Evolutionary conservation across 2,113 vertebrate genomes (phyloP), one percentile per base, ranked within the genome.

Genomic region (Thunnus thynnus): DNA sequence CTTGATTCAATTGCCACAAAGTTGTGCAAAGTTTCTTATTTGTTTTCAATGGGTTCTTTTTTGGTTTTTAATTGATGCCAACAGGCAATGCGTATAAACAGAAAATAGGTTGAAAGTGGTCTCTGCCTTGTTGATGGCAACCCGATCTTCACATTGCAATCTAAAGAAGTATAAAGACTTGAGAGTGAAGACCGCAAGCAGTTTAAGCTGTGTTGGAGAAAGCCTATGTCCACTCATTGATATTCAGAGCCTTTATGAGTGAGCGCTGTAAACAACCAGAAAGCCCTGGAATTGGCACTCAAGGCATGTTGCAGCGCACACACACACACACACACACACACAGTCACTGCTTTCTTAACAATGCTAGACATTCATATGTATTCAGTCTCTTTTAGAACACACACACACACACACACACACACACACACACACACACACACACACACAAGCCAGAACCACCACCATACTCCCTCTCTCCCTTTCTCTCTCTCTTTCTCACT

Each of bases 211-310:
- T 78, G 68, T n/a, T 80, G 52, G 36, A 73, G 46, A 81, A 70
- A 85, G 44, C 41, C 73, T 47, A 46, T 82, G 76, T 86, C 73
- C 70, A 80, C 88, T 93, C 87, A 92, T 94, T 94, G 85, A 89
- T 91, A 93, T 93, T 93, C 92, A 72, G 71, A 81, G 76, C 72
- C 76, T 84, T 64, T 74, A 16, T 87, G 85, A 87, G 66, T 88
- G 88, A 89, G 80, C 83, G 80, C 88, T 86, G 88, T 89, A 91
- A 93, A 92, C 90, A 92, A 88, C 72, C 83, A 78, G 79, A 84
- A 89, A 86, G 67, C 80, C 70, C 57, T 84, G 84, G 69, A 84
- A 88, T 76, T 84, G 84, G 82, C 84, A 83, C 83, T 83, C n/a
- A 2, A 78, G 76, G 83, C 80, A 25, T 75, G 78, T 85, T 80